Evolutionary conservation across 2,888 invertebrate species (phyloP).

Genomic region (Dione vanillae): DNA sequence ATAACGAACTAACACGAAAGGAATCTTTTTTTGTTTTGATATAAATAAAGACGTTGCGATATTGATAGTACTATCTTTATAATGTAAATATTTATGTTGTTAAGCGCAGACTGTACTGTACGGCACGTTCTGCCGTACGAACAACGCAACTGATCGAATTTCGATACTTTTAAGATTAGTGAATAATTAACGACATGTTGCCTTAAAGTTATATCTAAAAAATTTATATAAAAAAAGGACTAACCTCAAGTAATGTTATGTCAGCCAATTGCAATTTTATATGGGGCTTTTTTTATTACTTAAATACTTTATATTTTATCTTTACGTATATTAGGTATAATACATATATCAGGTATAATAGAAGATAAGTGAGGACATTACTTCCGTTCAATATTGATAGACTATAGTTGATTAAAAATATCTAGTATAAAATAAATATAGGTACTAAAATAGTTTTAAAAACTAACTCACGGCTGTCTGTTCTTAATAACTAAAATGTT

Average conservation of each 20-base stretch:
- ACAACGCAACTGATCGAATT: background rate
- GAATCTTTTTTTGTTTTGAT: slow-evolving; percentile 4
- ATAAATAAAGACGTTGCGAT: slow-evolving; percentile 8
- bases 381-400: too few species aligned
- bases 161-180: background rate
- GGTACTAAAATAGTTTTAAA: too few species aligned
- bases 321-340: too few species aligned
- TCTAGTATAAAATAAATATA: too few species aligned
- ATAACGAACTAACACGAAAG: slow-evolving; percentile 5
- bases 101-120: background rate
- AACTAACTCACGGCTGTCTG: too few species aligned
- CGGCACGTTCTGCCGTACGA: background rate
- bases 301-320: too few species aligned
- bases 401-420: too few species aligned
- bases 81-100: slow-evolving; percentile 25
- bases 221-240: background rate
- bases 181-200: too few species aligned
- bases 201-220: too few species aligned
- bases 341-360: too few species aligned
- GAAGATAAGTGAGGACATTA: too few species aligned
- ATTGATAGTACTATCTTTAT: slow-evolving; percentile 31
- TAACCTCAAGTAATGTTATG: background rate
- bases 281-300: background rate
- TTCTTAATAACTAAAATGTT: too few species aligned
- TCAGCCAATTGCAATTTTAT: background rate